Evolutionary conservation across 2,888 invertebrate species (phyloP), one percentile per base, ranked within the genome.

Genomic region (Dastarcus helophoroides): DNA sequence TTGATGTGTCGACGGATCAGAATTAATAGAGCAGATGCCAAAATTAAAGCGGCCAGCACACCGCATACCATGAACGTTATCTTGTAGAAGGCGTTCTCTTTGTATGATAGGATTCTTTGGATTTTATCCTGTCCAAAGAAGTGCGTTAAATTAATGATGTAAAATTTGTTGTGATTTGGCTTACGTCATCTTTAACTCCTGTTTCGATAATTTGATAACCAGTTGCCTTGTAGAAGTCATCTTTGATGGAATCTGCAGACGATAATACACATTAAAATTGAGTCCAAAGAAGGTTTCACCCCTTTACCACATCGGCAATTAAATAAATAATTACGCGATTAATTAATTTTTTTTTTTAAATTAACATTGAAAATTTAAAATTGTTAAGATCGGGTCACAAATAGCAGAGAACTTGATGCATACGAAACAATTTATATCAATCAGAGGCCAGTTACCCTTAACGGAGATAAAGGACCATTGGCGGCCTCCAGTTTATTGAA

Each of bases 161-260:
- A 23, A 23, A 19, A 27, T 21, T 7, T 22, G 43, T 46, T 28
- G 26, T 7, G 8, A 7, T 19, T 19, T 19, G 42, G 62, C 19
- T 69, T 64, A 83, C 85, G 68, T 77, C 75, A 50, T 85, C 79
- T 14, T 88, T 88, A 33, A 88, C 76, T 17, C 85, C 86, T 12
- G 80, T 78, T 15, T 74, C 68, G 13, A 73, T 55, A 24, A 86
- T 73, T 43, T 76, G 73, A 4, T 80, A 71, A 15, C 82, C 81
- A 13, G 79, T 69, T 32, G 69, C 65, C 5, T 69, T 64, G 29
- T 72, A 69, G 14, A 88, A 62, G 44, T 77, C 67, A 27, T 74
- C 73, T 48, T 78, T 79, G 35, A 83, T 72, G 9, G 68, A 49
- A 38, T 62, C 73, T 73, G 51, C 27, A 62, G 58, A 32, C 5